Evolutionary conservation across 1,140 invertebrate genomes (phyloP), one percentile per base, ranked within the genome.

Genomic region (Bombus ignitus): DNA sequence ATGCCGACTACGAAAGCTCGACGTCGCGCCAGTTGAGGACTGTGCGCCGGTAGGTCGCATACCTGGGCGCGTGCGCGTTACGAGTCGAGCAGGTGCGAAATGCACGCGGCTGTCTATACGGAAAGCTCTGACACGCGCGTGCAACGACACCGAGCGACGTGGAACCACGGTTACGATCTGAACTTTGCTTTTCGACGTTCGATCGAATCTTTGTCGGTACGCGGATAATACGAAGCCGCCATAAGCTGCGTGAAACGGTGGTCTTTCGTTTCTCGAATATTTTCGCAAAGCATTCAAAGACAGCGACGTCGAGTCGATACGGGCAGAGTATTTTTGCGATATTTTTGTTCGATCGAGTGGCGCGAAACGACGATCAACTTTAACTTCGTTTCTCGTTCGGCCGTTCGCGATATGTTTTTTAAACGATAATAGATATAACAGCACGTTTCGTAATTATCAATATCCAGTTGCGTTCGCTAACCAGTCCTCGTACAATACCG

Each of bases 1-100:
- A 92, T 94, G 94, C 94, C 93, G 92, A 95, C 94, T 95, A 94
- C 93, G 94, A 94, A 94, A 91, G 93, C 92, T 91, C 89, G 88
- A 87, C 91, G 89, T 91, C 92, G 92, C 91, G 89, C 87, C 91
- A 90, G 90, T 94, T 93, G 88, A 91, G 87, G 88, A 90, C 86
- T 76, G 86, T 88, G 86, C 88, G 89, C 75, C 79, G 82, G 83
- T 85, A 77, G 90, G 89, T 86, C 88, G 91, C 80, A 35, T 91
- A 95, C 94, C 94, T 95, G 94, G 81, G 92, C 94, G 94, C 94
- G 88, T 92, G 94, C 94, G 94, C 93, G 86, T 70, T 83, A 37
- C 72, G 57, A 62, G 32, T 18, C 39, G 53, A 66, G 57, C 89
- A 90, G 89, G 89, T 90, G 89, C 82, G 87, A 78, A 89, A 80